phyloP scores from a whole-genome alignment of 2,888 invertebrate genomes.

The Zele albiditarsus region DNA sequence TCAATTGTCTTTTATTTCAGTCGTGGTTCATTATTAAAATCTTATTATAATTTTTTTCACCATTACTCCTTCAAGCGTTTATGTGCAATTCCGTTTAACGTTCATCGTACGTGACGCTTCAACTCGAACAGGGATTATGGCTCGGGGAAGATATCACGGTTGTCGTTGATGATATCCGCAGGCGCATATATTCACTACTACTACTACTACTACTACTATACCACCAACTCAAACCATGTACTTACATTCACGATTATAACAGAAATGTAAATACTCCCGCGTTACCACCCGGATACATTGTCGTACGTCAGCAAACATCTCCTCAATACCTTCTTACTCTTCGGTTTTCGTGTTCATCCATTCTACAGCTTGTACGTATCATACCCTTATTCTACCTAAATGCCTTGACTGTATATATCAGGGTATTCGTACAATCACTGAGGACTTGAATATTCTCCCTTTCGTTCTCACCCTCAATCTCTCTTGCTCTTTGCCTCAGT shows the following conservation, averaged over 20 bases:
- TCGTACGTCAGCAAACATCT: constrained; percentile 13
- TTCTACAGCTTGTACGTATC: constrained; percentile 29
- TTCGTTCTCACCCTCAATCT: neutral
- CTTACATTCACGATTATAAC: constrained; percentile 57
- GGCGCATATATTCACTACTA: constrained; percentile 30
- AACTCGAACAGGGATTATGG: constrained; percentile 61
- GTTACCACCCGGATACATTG: constrained; percentile 25
- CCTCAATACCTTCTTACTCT: neutral
- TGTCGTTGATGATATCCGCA: constrained; percentile 41
- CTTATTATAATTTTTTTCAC: neutral
- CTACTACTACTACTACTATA: constrained; percentile 7
- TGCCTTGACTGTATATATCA: constrained; percentile 16
- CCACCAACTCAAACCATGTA: constrained; percentile 37
- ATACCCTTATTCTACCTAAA: neutral
- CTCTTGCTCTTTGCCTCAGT: neutral
- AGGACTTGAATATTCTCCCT: neutral
- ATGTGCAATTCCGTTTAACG: constrained; percentile 59
- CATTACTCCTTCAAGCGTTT: neutral
- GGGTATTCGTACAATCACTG: neutral
- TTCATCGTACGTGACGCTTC: constrained; percentile 63
- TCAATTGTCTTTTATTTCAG: neutral
- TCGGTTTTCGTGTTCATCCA: constrained; percentile 1
- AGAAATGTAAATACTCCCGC: constrained; percentile 55
- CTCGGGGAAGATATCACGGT: constrained; percentile 45
- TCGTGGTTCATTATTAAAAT: neutral